Percentiles rank a stretch among this genome's conserved stretches.
Evolutionary conservation across 2,888 invertebrate species (phyloP).

Genomic region (Brachyopa scutellaris): DNA sequence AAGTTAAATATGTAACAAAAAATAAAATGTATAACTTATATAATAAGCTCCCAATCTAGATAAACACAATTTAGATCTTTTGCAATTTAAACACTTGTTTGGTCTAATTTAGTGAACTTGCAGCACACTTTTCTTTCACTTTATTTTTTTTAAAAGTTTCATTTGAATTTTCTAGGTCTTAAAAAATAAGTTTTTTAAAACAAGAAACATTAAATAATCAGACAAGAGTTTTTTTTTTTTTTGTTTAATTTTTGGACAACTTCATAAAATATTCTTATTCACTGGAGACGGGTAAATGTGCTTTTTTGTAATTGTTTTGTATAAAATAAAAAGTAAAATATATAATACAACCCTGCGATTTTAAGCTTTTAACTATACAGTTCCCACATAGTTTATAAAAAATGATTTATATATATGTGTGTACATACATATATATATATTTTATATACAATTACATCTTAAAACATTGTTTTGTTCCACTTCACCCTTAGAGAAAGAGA

Average conservation of each 20-base stretch:
- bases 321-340: conserved; percentile 38
- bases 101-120: conserved; percentile 5
- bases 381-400: conserved; percentile 51
- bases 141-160: background rate
- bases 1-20: too few species aligned
- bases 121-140: conserved; percentile 38
- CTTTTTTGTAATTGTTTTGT: conserved; percentile 72
- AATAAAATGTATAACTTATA: too few species aligned
- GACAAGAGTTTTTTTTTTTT: conserved; percentile 17
- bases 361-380: conserved; percentile 51
- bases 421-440: conserved; percentile 4
- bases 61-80: background rate
- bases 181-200: background rate
- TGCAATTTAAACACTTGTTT: conserved; percentile 15
- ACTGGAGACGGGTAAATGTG: conserved; percentile 72
- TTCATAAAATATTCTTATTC: conserved; percentile 19
- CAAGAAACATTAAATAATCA: background rate
- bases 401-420: too few species aligned
- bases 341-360: conserved; percentile 58
- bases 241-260: too few species aligned
- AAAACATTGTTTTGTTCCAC: conserved; percentile 50
- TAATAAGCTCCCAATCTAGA: too few species aligned
- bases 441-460: conserved; percentile 32
- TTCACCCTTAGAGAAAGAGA: conserved; percentile 71
- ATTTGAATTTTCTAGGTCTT: background rate